These are phyloP conservation scores for Tethya wilhelma DNA, from an alignment of 37 sponge, comb jelly and placozoan genomes.

Conservation along the genomic window DNA sequence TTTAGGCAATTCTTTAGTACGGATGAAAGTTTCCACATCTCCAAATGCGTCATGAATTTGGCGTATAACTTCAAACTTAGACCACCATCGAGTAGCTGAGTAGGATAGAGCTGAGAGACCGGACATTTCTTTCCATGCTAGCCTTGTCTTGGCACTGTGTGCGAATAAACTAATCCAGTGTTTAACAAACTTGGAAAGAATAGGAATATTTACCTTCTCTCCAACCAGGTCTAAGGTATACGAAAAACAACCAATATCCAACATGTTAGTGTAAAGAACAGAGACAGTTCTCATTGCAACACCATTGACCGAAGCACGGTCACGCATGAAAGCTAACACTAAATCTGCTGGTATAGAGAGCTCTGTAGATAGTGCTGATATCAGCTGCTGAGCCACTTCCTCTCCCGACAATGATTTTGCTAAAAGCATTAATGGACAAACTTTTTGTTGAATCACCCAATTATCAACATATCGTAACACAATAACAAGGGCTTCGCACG, in stretches of 20 bases:
- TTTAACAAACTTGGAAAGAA: constrained; percentile 29
- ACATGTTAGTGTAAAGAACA: not conserved
- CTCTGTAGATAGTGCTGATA: not conserved
- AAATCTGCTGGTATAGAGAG: not conserved
- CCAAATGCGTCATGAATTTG: constrained; percentile 25
- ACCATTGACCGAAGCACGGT: not conserved
- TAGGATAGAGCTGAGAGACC: constrained; percentile 4
- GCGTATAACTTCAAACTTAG: constrained; percentile 18
- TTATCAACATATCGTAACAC: too few species aligned
- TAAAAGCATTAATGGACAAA: too few species aligned
- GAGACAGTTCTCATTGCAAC: constrained; percentile 8
- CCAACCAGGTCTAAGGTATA: constrained; percentile 30
- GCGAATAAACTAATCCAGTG: constrained; percentile 28
- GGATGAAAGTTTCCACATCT: too few species aligned
- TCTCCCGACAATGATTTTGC: not conserved
- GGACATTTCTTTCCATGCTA: constrained; percentile 25
- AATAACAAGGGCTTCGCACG: too few species aligned
- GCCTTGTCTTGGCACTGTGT: constrained; percentile 21
- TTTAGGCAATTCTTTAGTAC: not conserved
- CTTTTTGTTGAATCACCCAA: too few species aligned
- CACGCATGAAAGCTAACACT: not conserved
- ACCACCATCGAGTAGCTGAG: constrained; percentile 34
- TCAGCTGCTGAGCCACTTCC: not conserved
- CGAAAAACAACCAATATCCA: constrained; percentile 7
- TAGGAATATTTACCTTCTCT: constrained; percentile 3